Conservation (phyloP, 2,888 invertebrate genomes). For the Tipula unca region DNA sequence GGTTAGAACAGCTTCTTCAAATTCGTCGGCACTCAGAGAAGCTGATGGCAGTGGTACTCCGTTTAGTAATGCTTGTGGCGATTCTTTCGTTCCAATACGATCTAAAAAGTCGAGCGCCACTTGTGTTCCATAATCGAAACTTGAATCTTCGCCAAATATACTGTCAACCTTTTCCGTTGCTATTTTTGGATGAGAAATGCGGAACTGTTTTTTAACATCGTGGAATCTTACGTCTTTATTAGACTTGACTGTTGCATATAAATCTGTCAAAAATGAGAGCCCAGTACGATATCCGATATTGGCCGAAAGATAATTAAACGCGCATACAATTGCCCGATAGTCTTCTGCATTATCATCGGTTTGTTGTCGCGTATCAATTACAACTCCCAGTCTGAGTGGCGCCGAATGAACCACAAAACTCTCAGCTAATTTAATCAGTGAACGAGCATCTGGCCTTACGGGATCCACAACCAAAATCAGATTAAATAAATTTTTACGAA, state of each 20-base stretch:
- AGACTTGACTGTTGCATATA: conserved; percentile 49
- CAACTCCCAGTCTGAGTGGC: conserved; percentile 81
- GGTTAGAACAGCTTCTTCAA: conserved; percentile 86
- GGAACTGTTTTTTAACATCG: conserved; percentile 60
- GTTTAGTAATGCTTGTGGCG: conserved; percentile 80
- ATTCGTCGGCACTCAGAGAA: conserved; percentile 62
- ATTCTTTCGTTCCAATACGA: conserved; percentile 60
- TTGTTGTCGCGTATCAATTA: conserved; percentile 49
- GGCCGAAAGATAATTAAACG: conserved; percentile 82
- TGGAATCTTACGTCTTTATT: conserved; percentile 51
- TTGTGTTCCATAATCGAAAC: conserved; percentile 82
- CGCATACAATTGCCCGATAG: conserved; percentile 74
- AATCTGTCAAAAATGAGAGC: conserved; percentile 76
- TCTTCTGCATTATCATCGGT: conserved; percentile 57
- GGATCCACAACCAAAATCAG: conserved; percentile 83
- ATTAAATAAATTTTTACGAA: conserved; percentile 78
- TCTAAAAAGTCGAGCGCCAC: conserved; percentile 70
- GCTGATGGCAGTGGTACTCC: conserved; percentile 77
- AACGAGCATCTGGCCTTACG: conserved; percentile 54
- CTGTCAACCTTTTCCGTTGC: conserved; percentile 57
- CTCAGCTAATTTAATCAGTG: conserved; percentile 77
- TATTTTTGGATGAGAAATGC: conserved; percentile 45
- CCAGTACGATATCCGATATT: conserved; percentile 67
- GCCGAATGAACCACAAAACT: conserved; percentile 86
- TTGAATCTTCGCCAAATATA: conserved; percentile 78